Evolutionary conservation across 2,797 vertebrate genomes (phyloP).

Genomic region (Sebastolobus altivelis): DNA sequence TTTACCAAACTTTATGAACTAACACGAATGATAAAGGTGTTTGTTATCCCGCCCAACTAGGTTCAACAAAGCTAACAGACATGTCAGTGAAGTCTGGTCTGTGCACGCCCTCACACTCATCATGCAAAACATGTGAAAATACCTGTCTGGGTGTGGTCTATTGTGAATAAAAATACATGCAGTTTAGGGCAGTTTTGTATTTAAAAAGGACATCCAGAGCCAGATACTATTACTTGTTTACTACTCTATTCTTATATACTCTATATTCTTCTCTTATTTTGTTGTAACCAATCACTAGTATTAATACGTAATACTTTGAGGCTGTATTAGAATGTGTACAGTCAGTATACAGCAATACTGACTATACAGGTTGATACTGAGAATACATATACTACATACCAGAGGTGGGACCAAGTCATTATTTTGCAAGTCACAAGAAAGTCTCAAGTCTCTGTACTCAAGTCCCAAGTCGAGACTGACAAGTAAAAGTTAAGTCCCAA

Average conservation of each 20-base stretch:
- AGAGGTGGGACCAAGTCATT: no score
- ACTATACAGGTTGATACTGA: no score
- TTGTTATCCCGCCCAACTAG: neutral
- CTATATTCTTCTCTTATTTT: no score
- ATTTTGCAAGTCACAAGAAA: no score
- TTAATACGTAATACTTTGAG: no score
- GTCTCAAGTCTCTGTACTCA: no score
- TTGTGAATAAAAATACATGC: neutral
- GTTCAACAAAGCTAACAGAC: neutral
- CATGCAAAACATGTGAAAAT: neutral
- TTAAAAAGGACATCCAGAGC: neutral
- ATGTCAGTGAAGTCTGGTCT: neutral
- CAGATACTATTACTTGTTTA: neutral
- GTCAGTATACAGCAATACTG: no score
- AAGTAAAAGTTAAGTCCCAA: no score
- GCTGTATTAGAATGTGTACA: no score
- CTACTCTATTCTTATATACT: neutral
- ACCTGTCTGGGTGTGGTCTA: neutral
- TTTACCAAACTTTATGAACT: neutral
- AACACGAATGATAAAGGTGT: neutral
- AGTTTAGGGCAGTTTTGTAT: neutral
- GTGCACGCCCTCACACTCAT: neutral
- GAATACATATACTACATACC: no score
- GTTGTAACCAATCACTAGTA: neutral
- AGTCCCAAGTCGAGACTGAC: no score